Percentiles rank a stretch among this genome's conserved stretches.
These are phyloP conservation scores for Pemphredon lugubris DNA, from an alignment of 2,888 invertebrate genomes.

Conservation along the genomic window DNA sequence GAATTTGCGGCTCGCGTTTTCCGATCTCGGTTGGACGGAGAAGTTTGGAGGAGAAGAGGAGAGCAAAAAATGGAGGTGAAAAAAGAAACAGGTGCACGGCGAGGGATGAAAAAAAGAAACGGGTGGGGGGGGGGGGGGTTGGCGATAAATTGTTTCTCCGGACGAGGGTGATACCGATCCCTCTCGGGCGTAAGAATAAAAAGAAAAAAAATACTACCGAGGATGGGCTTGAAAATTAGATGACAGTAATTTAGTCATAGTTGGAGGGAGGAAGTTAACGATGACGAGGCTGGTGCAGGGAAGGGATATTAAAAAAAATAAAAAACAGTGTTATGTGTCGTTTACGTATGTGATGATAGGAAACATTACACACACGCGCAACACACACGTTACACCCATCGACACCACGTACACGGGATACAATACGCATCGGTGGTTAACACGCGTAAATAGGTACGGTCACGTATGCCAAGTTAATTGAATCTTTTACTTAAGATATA, in stretches of 20 bases:
- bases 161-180: slow-evolving; percentile 48
- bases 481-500: slow-evolving; percentile 43
- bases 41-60: background rate
- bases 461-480: slow-evolving; percentile 52
- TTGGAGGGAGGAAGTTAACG: slow-evolving; percentile 14
- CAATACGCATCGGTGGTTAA: slow-evolving; percentile 32
- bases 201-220: slow-evolving; percentile 20
- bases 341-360: slow-evolving; percentile 64
- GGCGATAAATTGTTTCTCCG: slow-evolving; percentile 13
- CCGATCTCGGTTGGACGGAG: slow-evolving; percentile 21
- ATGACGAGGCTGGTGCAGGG: slow-evolving; percentile 28
- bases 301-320: slow-evolving; percentile 51
- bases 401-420: slow-evolving; percentile 37
- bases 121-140: background rate
- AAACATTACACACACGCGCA: slow-evolving; percentile 52
- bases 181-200: slow-evolving; percentile 38
- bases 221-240: slow-evolving; percentile 49
- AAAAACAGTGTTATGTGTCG: slow-evolving; percentile 66
- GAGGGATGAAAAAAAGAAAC: background rate
- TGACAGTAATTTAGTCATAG: slow-evolving; percentile 51
- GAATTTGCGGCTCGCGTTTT: slow-evolving; percentile 34
- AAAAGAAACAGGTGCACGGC: background rate
- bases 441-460: slow-evolving; percentile 56
- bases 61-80: background rate
- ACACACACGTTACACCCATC: slow-evolving; percentile 17